Evolutionary conservation across 2,797 vertebrate genomes (phyloP), one percentile per base, ranked within the genome.

Genomic region (Phataginus tricuspis): DNA sequence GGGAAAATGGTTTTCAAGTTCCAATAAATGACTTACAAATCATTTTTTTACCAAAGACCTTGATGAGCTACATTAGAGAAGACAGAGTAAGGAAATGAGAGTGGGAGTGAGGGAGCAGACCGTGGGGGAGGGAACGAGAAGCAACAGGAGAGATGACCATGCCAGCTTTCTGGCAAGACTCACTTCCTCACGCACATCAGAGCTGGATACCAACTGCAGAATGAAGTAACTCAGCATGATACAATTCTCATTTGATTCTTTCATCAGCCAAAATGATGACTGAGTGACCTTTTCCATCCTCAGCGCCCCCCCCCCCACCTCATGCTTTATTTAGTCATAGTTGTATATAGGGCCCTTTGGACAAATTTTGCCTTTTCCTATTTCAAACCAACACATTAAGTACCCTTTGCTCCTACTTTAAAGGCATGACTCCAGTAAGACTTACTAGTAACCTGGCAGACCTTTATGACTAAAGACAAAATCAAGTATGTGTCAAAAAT

Each of bases 231-330:
- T 68, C 82, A 72, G 2, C 51, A 68, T 59, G 97, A 97, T 95
- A 97, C 98, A 99, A 99, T 98, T 99, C 98, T 98, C 97, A 98
- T 98, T 98, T 87, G 96, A 98, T 98, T 98, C 98, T 98, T 97
- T 98, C 97, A 97, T 98, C 97, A 98, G 89, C 97, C 61, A 93
- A 98, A 98, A 98, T 98, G 45, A 75, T 7, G 98, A 98, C 97
- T 97, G 95, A 97, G 96, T 99, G 99, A 99, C 99, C 99, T 99
- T 99, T 99, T 97, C 97, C 98, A 97, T 96, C 96, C 98, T 97
- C 92, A 71, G 95, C 98, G 98, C 95, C n/a, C 98, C 98, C 95
- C n/a, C 98, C 98, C 97, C 96, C 45, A 45, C 96, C 97, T 97
- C 94, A 19, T 31, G 57, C 97, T 97, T 98, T 98, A 98, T 97